These are phyloP conservation scores for Hydra vulgaris DNA, from an alignment of 30 jellyfish, hydroid and myxozoan genomes.

Conservation along the genomic window DNA sequence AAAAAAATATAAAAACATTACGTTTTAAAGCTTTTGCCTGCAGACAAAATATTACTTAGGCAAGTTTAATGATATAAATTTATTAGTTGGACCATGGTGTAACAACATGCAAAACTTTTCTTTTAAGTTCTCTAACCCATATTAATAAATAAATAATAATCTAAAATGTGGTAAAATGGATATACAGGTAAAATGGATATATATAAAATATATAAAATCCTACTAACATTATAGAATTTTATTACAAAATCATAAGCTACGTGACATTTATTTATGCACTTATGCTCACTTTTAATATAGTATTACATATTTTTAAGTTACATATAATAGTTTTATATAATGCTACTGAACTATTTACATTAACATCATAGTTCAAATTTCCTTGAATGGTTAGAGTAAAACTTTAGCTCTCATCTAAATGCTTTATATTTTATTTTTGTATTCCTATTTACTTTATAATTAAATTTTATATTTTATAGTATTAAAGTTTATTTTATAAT, in stretches of 20 bases:
- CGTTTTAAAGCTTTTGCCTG: no score
- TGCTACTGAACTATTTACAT: background rate
- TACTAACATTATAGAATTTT: background rate
- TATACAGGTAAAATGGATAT: background rate
- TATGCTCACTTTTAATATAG: background rate
- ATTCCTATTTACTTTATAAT: no score
- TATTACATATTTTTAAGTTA: no score
- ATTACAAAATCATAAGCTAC: background rate
- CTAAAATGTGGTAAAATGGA: background rate
- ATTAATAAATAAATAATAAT: no score
- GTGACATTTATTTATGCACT: background rate
- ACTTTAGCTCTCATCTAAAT: no score
- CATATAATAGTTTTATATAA: background rate
- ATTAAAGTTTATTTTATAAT: no score
- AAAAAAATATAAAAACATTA: no score
- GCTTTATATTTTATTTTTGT: no score
- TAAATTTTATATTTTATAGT: no score
- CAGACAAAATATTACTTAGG: background rate
- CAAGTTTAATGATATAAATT: no score
- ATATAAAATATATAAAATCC: background rate
- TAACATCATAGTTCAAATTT: no score
- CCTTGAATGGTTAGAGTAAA: no score
- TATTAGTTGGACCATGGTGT: background rate
- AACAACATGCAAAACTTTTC: background rate
- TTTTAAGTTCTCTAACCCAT: background rate